A percentile compares a stretch with the other conserved stretches of the same genome.
Evolutionary conservation across 2,113 vertebrate species (phyloP).

Genomic region (Ophiodon elongatus): DNA sequence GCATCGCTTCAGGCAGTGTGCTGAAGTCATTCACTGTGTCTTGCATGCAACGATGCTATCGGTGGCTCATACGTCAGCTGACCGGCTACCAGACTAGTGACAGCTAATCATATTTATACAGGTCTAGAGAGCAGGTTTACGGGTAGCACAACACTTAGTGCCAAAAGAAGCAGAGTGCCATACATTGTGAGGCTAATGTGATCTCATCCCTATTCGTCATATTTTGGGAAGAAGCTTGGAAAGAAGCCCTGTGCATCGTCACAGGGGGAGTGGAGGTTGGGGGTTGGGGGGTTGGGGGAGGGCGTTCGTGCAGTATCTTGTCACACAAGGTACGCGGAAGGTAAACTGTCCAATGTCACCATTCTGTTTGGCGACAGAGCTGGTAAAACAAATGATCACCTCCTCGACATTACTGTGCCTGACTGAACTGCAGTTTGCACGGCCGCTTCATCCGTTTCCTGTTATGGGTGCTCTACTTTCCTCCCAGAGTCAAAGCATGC

Average conservation of each 20-base stretch:
- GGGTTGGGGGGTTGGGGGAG: no score
- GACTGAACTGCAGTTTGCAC: neutral
- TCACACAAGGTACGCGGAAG: no score
- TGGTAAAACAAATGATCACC: neutral
- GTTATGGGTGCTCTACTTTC: neutral
- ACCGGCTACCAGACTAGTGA: neutral
- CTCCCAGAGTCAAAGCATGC: neutral
- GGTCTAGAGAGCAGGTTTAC: neutral
- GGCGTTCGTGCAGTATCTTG: no score
- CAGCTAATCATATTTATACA: neutral
- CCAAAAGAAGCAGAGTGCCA: neutral
- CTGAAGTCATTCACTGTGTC: neutral
- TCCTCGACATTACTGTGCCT: neutral
- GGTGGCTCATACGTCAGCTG: neutral
- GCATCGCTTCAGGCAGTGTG: neutral
- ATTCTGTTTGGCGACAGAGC: neutral
- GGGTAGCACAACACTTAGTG: neutral
- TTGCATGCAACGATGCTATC: neutral
- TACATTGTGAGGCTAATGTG: no score
- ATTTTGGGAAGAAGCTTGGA: no score
- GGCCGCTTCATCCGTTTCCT: neutral
- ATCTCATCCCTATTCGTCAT: no score
- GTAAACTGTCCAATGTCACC: neutral
- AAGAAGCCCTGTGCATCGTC: no score
- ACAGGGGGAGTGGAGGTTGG: no score